Conservation (phyloP, 2,888 invertebrate species). For the Elysia crispata region DNA sequence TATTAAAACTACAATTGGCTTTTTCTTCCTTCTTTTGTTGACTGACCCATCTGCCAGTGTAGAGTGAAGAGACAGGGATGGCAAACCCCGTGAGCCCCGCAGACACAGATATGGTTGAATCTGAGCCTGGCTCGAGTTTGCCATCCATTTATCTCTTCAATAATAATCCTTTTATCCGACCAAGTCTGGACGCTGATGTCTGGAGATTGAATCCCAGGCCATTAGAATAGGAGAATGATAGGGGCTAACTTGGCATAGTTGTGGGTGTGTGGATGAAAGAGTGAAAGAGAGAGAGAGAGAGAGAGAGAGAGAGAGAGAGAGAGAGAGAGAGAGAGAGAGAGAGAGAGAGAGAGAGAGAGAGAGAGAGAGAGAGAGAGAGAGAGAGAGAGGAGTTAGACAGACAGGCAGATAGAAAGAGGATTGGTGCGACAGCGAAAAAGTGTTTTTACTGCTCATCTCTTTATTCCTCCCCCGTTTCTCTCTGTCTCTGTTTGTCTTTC, state of each 20-base stretch:
- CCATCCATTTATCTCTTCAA: too few relatives aligned
- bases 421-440: neutral
- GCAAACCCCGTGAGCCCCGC: neutral
- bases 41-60: neutral
- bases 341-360: neutral
- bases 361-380: neutral
- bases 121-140: too few relatives aligned
- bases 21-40: too few relatives aligned
- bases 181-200: too few relatives aligned
- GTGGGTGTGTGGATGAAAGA: neutral
- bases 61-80: neutral
- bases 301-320: constrained; percentile 2
- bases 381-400: neutral
- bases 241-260: neutral
- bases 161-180: too few relatives aligned
- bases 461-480: too few relatives aligned
- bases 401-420: neutral
- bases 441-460: too few relatives aligned
- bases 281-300: constrained; percentile 1
- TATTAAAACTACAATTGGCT: too few relatives aligned
- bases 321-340: constrained; percentile 13
- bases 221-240: neutral
- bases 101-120: neutral
- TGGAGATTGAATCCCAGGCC: too few relatives aligned
- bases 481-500: too few relatives aligned